Conservation (phyloP, 2,797 vertebrate species). For the Acropternis orthonyx region DNA sequence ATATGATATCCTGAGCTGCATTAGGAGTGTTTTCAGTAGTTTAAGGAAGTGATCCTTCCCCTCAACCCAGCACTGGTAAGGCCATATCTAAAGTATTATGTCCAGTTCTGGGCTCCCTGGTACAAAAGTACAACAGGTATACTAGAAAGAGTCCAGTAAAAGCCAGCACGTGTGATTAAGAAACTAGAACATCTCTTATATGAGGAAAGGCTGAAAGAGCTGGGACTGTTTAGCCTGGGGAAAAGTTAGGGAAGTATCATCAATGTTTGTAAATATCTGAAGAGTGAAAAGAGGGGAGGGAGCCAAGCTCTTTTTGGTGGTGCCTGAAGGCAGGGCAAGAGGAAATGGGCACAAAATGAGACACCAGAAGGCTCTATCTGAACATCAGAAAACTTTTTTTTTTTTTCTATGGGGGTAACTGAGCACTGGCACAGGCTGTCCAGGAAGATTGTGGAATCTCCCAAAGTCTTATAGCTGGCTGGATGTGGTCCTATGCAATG, state of each 20-base stretch:
- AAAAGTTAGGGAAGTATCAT: not conserved
- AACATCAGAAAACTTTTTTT: not conserved
- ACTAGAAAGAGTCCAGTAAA: not conserved
- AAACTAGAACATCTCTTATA: not conserved
- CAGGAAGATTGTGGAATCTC: not conserved
- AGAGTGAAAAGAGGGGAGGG: not conserved
- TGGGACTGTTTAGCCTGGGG: not conserved
- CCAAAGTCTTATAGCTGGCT: not conserved
- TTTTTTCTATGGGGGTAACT: not conserved
- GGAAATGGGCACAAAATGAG: not conserved
- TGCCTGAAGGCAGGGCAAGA: not conserved
- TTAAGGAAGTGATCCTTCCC: not conserved
- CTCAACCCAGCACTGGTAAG: not conserved
- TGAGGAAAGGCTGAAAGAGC: not conserved
- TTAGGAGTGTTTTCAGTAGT: not conserved
- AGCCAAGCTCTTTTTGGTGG: not conserved
- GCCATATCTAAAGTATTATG: not conserved
- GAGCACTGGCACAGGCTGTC: not conserved
- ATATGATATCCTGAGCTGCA: not conserved
- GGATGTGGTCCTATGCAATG: not conserved
- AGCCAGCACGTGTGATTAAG: not conserved
- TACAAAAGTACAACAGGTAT: not conserved
- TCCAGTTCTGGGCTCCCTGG: not conserved
- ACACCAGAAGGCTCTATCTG: not conserved
- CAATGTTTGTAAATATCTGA: not conserved